Base-by-base conservation (phyloP, 2,113 vertebrate species). In the Erythrocercus mccallii region DNA sequence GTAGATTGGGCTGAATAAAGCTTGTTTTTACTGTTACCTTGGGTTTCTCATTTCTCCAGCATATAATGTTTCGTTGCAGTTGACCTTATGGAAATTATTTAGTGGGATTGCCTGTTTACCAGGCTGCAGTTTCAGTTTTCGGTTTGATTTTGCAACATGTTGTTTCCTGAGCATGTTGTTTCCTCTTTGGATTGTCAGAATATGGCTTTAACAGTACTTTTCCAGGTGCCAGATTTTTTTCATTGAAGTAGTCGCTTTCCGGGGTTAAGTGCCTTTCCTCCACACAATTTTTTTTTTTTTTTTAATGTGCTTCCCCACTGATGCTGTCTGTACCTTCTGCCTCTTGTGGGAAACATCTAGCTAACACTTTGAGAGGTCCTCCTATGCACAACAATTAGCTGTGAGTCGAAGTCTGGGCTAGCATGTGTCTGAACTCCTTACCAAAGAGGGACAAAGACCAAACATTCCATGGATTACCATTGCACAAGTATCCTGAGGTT, bases 341-440 rank as follows among this genome's bases (percentile, higher is more conserved):
- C 66, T 51, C 5, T n/a, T 53, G 21, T 45, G 33, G 30, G 22
- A 40, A 79, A 60, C 44, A 37, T n/a, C 18, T 18, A 50, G 33
- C 37, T 60, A 68, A 42, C 7, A 35, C 66, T 31, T 48, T 40
- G 51, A 17, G n/a, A 76, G 27, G 21, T 45, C 17, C 25, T 76
- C 18, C 31, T 18, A 6, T 20, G 31, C 37, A 48, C 45, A n/a
- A 6, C 19, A 60, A 38, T 65, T 40, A 57, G 7, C 28, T 83
- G 21, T 2, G 9, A 47, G 31, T 20, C 3, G 16, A 50, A 50
- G 35, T 37, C 64, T 38, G 50, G 15, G 23, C 56, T 30, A 66
- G 40, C 33, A 13, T 0, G 0, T 2, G 0, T 69, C 65, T 92
- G 64, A 77, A 37, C 42, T 60, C 37, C 31, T 57, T 53, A 23